A percentile compares a stretch with the other conserved stretches of the same genome.
These are phyloP conservation scores for Hydriomena furcata DNA, from an alignment of 2,888 invertebrate species.

Conservation along the genomic window DNA sequence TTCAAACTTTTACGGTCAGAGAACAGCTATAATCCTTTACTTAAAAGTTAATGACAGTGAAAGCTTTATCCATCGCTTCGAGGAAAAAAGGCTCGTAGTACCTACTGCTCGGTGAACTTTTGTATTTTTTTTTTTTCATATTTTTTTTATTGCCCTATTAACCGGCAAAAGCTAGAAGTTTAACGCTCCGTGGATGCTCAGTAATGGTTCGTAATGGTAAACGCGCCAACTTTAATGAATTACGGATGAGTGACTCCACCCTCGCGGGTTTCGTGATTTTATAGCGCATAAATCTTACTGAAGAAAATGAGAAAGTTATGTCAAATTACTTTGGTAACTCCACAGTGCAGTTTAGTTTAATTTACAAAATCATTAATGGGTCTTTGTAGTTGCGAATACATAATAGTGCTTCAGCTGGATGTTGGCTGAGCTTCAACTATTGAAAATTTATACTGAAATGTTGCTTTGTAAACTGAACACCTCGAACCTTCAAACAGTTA, in stretches of 20 bases:
- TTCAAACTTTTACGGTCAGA: constrained; percentile 14
- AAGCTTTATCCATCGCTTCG: constrained; percentile 29
- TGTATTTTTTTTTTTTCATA: constrained; percentile 60
- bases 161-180: constrained; percentile 59
- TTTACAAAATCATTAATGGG: not conserved
- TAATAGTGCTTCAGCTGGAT: no score
- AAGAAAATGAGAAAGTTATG: constrained; percentile 66
- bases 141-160: constrained; percentile 76
- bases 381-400: no score
- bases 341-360: not conserved
- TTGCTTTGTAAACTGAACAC: no score
- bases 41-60: constrained; percentile 31
- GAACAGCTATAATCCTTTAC: constrained; percentile 27
- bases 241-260: constrained; percentile 72
- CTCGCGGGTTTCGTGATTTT: constrained; percentile 71
- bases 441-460: no score
- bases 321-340: constrained; percentile 47
- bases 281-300: constrained; percentile 67
- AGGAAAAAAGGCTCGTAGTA: constrained; percentile 18
- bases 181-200: constrained; percentile 62
- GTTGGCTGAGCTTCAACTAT: no score
- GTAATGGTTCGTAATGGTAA: constrained; percentile 70
- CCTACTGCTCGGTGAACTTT: constrained; percentile 46
- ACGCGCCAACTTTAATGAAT: constrained; percentile 78
- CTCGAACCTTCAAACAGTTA: no score